Evolutionary conservation across 2,113 vertebrate genomes (phyloP).

Genomic region (Callorhinus ursinus): DNA sequence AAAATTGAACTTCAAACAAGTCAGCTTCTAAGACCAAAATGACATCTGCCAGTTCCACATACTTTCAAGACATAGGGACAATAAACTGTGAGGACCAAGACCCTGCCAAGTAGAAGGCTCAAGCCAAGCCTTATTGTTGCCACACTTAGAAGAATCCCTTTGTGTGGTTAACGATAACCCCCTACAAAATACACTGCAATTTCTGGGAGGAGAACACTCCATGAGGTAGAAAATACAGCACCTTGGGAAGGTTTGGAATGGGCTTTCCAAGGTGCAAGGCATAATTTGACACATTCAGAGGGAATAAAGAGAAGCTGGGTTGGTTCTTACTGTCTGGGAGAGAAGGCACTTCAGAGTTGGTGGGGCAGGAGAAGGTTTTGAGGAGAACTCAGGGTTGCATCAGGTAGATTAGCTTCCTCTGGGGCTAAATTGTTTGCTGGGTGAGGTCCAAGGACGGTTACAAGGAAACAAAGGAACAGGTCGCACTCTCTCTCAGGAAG

Average conservation of each 20-base stretch:
- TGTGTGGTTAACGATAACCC: slow-evolving; percentile 2
- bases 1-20: neutral
- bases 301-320: neutral
- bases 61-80: neutral
- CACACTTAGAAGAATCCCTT: neutral
- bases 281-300: neutral
- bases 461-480: slow-evolving; percentile 55
- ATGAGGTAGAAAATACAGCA: slow-evolving; percentile 79
- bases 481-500: slow-evolving; percentile 39
- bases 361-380: neutral
- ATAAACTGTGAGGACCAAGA: neutral
- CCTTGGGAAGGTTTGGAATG: neutral
- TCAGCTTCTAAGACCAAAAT: slow-evolving; percentile 1
- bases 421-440: neutral
- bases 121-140: neutral
- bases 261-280: neutral
- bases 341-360: neutral
- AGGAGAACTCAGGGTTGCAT: neutral
- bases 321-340: neutral
- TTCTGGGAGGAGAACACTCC: slow-evolving; percentile 40
- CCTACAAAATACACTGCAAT: neutral
- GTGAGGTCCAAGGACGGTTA: slow-evolving; percentile 57
- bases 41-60: neutral
- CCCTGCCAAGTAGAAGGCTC: neutral
- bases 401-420: neutral